A percentile compares a stretch with the other conserved stretches of the same genome.
Conservation (phyloP, 2,113 vertebrate species). For the zebrafish (Danio rerio) region DNA sequence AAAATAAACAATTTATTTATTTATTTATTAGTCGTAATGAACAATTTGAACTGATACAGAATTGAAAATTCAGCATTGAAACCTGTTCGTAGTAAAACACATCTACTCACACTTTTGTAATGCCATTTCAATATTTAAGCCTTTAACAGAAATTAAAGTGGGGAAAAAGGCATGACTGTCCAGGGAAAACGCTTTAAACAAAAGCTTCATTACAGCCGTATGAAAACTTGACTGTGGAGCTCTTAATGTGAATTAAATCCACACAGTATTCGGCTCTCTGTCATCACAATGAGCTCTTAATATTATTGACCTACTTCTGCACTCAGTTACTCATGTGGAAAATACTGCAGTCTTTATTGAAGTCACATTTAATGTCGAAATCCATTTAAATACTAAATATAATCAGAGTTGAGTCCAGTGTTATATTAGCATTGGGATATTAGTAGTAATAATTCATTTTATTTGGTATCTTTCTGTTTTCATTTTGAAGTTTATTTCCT, state of each 20-base stretch:
- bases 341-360: not conserved
- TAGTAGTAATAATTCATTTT: no score
- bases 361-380: not conserved
- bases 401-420: no score
- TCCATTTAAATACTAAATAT: no score
- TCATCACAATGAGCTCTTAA: constrained; percentile 36
- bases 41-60: constrained; percentile 22
- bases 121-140: not conserved
- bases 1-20: not conserved
- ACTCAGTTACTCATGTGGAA: not conserved
- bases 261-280: not conserved
- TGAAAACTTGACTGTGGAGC: constrained; percentile 13
- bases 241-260: constrained; percentile 4
- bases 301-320: constrained; percentile 1
- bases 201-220: constrained; percentile 19
- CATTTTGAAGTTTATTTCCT: no score
- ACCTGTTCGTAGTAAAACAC: constrained; percentile 36
- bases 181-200: constrained; percentile 19
- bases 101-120: not conserved
- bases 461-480: no score
- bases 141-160: not conserved
- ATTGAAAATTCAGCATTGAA: constrained; percentile 34
- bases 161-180: not conserved
- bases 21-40: constrained; percentile 2
- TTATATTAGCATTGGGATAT: no score